A percentile compares a stretch with the other conserved stretches of the same genome.
Conservation (phyloP, 2,113 vertebrate species). For the Dascyllus trimaculatus region DNA sequence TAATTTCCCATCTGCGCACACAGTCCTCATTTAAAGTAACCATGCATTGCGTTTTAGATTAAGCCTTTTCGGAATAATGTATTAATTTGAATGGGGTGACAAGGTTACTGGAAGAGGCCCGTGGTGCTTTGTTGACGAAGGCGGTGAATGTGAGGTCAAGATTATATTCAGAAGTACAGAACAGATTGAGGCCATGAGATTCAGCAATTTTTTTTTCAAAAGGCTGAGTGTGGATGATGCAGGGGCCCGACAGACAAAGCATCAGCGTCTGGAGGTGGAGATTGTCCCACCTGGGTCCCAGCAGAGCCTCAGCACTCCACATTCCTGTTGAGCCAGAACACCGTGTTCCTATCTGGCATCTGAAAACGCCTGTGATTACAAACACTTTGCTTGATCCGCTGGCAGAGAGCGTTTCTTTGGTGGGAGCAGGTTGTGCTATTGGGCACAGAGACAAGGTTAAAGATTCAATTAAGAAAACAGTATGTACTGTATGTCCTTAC, state of each 20-base stretch:
- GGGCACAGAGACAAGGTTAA: constrained; percentile 25
- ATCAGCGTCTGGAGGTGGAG: constrained; percentile 22
- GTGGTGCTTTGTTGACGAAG: constrained; percentile 49
- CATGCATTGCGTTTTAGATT: constrained; percentile 38
- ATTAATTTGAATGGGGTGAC: constrained; percentile 48
- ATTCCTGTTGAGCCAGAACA: constrained; percentile 42
- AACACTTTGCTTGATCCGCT: constrained; percentile 41
- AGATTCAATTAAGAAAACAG: constrained; percentile 26
- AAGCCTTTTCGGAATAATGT: constrained; percentile 44
- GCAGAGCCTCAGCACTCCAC: constrained; percentile 24
- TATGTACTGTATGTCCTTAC: neutral
- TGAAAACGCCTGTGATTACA: constrained; percentile 42
- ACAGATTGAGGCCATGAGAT: constrained; percentile 47
- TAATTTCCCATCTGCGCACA: constrained; percentile 43
- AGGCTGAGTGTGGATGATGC: constrained; percentile 35
- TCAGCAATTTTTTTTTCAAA: constrained; percentile 20
- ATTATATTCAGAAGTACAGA: constrained; percentile 34
- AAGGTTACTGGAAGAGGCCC: constrained; percentile 41
- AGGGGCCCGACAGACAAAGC: constrained; percentile 13
- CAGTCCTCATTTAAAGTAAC: constrained; percentile 46
- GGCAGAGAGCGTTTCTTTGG: constrained; percentile 1
- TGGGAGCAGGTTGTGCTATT: constrained; percentile 1
- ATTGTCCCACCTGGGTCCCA: constrained; percentile 57
- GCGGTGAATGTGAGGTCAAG: constrained; percentile 44
- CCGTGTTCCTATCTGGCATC: constrained; percentile 23